Base-by-base conservation (phyloP, 1,140 invertebrate genomes). In the Grapholita molesta region DNA sequence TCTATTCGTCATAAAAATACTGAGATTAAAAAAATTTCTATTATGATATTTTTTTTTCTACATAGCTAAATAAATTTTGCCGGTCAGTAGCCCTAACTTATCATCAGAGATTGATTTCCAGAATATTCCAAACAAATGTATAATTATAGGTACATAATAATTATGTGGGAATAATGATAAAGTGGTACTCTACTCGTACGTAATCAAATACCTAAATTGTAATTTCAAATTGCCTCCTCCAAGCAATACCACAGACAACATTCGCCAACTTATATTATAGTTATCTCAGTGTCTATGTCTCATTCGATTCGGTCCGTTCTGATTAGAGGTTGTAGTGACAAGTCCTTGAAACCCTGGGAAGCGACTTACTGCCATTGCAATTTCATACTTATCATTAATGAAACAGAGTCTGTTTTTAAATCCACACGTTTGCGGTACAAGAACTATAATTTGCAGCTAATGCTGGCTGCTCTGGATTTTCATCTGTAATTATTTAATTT, bases 221-320 rank as follows among this genome's bases (percentile, higher is more conserved):
- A 15, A 66, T 30, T 32, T 48, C 70, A 66, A 66, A 55, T 61
- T n/a, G 48, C 11, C 61, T 68, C 9, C 33, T 53, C 0, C 35
- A 15, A 52, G 24, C 15, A 32, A 30, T 65, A 25, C 38, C 24
- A 15, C 23, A 48, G 12, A 21, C 42, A 69, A 42, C 67, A 21
- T 53, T 18, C 25, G 25, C 32, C 28, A 33, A 55, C 53, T 32
- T 24, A 70, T 75, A 73, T 73, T 77, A 78, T 70, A 75, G 69
- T 72, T 64, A 71, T 73, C 65, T 67, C 21, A 68, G 53, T 11
- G 30, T 30, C 66, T 68, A 48, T 64, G 75, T 71, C 67, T 66
- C 71, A 73, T 76, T 74, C 69, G 53, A 72, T 70, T 71, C 75
- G 75, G 72, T 70, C 65, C 24, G 67, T 11, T 30, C 53, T 77